phyloP scores from a whole-genome alignment of 2,797 vertebrate genomes.

The Ctenosaura bakeri region DNA sequence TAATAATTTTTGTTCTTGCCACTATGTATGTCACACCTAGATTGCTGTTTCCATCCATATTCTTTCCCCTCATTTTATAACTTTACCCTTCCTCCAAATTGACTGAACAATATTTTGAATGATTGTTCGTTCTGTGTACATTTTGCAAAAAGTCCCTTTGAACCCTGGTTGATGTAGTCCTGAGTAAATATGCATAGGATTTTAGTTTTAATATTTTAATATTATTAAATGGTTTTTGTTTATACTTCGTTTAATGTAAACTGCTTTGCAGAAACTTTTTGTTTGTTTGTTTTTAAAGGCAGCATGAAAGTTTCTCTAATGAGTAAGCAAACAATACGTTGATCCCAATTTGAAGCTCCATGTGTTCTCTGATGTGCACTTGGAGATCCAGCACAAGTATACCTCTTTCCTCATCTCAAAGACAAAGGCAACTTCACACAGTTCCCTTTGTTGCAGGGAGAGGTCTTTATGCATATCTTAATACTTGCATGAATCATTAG shows the following conservation, averaged over 20 bases:
- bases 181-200: not conserved
- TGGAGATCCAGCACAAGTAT: too few species aligned
- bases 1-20: slow-evolving; percentile 68
- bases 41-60: slow-evolving; percentile 53
- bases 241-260: not conserved
- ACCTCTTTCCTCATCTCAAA: not conserved
- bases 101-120: slow-evolving; percentile 55
- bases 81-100: slow-evolving; percentile 53
- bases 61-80: slow-evolving; percentile 57
- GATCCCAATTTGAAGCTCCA: not conserved
- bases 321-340: not conserved
- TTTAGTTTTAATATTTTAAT: not conserved
- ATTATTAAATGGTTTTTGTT: not conserved
- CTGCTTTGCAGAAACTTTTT: not conserved
- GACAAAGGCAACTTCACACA: not conserved
- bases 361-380: not conserved
- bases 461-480: not conserved
- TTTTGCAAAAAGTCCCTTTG: slow-evolving; percentile 52
- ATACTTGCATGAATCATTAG: not conserved
- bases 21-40: slow-evolving; percentile 62
- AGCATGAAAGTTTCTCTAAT: not conserved
- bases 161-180: not conserved
- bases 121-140: slow-evolving; percentile 71
- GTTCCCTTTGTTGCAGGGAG: not conserved
- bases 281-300: not conserved